Evolutionary conservation across 2,113 vertebrate species (phyloP), one percentile per base, ranked within the genome.

Genomic region (Podilymbus podiceps): DNA sequence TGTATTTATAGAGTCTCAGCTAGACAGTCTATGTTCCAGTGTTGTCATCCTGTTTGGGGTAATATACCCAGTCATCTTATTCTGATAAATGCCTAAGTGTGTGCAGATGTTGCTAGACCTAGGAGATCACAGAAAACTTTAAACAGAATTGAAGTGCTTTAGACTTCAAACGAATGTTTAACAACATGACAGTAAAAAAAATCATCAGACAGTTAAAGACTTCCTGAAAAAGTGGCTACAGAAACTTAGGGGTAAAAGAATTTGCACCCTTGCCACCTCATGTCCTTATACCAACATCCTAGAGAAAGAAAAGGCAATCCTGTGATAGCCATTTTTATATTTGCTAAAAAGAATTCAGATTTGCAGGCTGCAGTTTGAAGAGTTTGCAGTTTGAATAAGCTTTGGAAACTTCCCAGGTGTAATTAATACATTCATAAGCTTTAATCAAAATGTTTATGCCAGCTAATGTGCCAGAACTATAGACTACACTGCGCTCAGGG

Each of bases 401-500:
- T 91, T 89, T 95, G 95, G 94, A 95, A 96, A 92, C 96, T 92
- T 95, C 95, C 96, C 96, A 96, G 91, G 78, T 96, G 91, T 97
- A 97, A 97, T 97, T 97, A 97, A 96, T 97, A 93, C 72, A 96
- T 95, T 97, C 96, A 86, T 90, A 94, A 93, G 88, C 87, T 95
- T 96, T 97, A 97, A 97, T 97, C 96, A 97, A 97, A 97, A 97
- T 96, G 95, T 97, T 96, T 97, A 93, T 89, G 87, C 91, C 96
- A 90, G 71, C 76, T 96, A 97, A 96, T 95, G 91, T 94, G 87
- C 85, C 94, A 96, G 95, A 94, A 97, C 87, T 89, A 69, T 77
- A 95, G 89, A 89, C 67, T 95, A 55, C 74, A 28, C 50, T 69
- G 62, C 0, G 5, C 97, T 83, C 63, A 82, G 89, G 95, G 91